These are phyloP conservation scores for Montipora foliosa DNA, from an alignment of 64 coral and sea anemone genomes.

Conservation along the genomic window DNA sequence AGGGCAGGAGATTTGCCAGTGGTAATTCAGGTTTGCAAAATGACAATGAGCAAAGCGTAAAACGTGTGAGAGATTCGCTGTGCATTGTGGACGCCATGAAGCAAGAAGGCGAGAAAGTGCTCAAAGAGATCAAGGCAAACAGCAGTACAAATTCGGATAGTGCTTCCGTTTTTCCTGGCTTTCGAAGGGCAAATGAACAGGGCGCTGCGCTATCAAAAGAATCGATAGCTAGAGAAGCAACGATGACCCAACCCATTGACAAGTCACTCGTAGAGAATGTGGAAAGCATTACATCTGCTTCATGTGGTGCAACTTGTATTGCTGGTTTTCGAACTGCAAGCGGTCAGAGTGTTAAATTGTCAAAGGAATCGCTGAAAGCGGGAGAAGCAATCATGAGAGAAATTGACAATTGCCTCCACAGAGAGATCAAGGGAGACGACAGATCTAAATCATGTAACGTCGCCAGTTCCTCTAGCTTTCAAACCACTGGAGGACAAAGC, in stretches of 20 bases:
- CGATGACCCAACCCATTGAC: not conserved
- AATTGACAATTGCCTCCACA: not conserved
- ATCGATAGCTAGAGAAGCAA: not conserved
- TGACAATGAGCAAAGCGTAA: not conserved
- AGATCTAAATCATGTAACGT: not conserved
- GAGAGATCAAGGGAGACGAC: not conserved
- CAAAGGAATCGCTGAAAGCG: conserved; percentile 19
- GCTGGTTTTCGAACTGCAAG: conserved; percentile 45
- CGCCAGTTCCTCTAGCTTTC: conserved; percentile 12
- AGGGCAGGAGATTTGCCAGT: not conserved
- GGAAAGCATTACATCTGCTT: not conserved
- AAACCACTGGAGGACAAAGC: conserved; percentile 59
- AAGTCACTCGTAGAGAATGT: not conserved
- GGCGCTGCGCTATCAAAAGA: not conserved
- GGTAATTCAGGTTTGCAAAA: not conserved
- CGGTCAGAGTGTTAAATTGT: conserved; percentile 17
- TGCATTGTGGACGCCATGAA: not conserved
- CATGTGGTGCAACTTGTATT: not conserved
- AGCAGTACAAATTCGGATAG: not conserved
- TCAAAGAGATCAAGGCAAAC: not conserved
- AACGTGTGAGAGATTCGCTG: not conserved
- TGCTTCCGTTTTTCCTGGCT: not conserved
- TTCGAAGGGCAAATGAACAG: conserved; percentile 17
- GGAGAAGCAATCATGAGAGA: conserved; percentile 12
- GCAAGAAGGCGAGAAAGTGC: too few species aligned